These are phyloP conservation scores for Meloidogyne chitwoodi DNA, from an alignment of 1,140 invertebrate species.

Conservation along the genomic window DNA sequence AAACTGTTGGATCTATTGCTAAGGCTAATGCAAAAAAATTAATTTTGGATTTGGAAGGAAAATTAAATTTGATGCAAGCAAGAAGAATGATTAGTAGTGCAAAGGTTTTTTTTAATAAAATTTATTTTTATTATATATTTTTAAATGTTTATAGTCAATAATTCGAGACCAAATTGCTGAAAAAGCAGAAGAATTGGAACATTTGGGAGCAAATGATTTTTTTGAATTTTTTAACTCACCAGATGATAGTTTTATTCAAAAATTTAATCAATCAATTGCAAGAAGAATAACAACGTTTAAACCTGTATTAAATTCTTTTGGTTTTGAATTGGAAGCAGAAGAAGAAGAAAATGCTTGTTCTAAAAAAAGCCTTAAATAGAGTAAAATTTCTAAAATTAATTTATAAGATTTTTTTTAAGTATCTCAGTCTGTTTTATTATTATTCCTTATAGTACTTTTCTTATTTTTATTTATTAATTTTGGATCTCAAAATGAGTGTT, in stretches of 20 bases:
- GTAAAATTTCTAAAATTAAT: too few relatives aligned
- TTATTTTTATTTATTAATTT: not conserved
- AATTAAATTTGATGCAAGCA: slow-evolving; percentile 21
- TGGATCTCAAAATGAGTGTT: not conserved
- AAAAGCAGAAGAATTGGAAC: slow-evolving; percentile 36
- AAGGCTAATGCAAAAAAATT: slow-evolving; percentile 23
- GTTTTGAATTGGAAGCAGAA: not conserved
- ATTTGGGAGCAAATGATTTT: slow-evolving; percentile 10
- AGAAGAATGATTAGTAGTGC: slow-evolving; percentile 31
- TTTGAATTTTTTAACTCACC: not conserved
- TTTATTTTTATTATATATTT: not conserved
- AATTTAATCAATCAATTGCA: not conserved
- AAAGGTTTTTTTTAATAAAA: slow-evolving; percentile 21
- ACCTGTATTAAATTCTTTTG: not conserved
- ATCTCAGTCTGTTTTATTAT: not conserved
- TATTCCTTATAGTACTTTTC: not conserved
- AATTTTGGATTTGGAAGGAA: slow-evolving; percentile 12
- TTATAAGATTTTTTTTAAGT: not conserved
- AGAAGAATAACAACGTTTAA: not conserved
- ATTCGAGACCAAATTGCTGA: slow-evolving; percentile 37
- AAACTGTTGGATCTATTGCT: slow-evolving; percentile 28
- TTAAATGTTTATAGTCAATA: slow-evolving; percentile 26
- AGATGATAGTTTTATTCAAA: not conserved
- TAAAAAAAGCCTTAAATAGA: too few relatives aligned
- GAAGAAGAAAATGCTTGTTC: not conserved